phyloP scores from a whole-genome alignment of 1,140 invertebrate genomes.

The Ips typographus region DNA sequence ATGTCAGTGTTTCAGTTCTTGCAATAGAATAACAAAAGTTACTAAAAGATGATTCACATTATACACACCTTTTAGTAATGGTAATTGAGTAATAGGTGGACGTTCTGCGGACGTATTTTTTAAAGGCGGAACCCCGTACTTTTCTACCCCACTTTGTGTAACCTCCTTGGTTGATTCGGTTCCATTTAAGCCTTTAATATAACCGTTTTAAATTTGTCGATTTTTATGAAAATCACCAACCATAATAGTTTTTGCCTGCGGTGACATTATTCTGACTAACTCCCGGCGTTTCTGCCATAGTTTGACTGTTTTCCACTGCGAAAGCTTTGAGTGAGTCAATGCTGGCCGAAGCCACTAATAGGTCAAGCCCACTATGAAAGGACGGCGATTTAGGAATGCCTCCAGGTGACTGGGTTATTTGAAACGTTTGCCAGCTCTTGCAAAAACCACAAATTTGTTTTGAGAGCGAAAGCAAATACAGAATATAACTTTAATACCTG shows the following conservation, averaged over 20 bases:
- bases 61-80: constrained; percentile 16
- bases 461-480: background rate
- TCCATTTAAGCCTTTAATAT: constrained; percentile 11
- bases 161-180: no score
- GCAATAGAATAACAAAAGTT: no score
- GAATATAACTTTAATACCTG: constrained; percentile 16
- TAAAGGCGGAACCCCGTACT: no score
- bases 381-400: constrained; percentile 82
- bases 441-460: background rate
- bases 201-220: background rate
- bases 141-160: no score
- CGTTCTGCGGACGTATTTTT: background rate
- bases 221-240: constrained; percentile 12
- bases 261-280: constrained; percentile 24
- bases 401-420: constrained; percentile 49
- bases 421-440: constrained; percentile 32
- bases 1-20: no score
- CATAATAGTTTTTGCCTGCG: constrained; percentile 20
- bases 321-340: constrained; percentile 54
- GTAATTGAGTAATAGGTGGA: constrained; percentile 18
- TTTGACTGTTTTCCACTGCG: constrained; percentile 33
- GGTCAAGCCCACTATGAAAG: constrained; percentile 77
- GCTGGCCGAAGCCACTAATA: constrained; percentile 62
- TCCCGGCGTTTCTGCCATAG: constrained; percentile 21
- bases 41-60: no score